Conservation (phyloP, 2,888 invertebrate genomes). For the Balanococcus diminutus region DNA sequence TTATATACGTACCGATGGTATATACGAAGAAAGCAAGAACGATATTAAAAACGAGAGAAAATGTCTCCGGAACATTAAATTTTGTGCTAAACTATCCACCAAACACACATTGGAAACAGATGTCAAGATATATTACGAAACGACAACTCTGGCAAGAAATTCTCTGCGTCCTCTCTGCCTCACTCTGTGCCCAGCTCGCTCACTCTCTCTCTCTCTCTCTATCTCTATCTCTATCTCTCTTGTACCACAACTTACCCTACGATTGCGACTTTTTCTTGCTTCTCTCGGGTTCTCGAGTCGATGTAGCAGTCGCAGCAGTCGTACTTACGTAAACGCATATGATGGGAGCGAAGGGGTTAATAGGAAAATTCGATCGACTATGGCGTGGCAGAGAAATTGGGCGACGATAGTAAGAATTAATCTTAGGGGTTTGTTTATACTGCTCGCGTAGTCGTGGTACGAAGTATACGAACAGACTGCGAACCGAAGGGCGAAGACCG, state of each 20-base stretch:
- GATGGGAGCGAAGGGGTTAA: neutral
- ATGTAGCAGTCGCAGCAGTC: neutral
- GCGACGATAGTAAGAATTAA: constrained; percentile 20
- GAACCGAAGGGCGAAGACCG: neutral
- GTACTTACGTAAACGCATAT: neutral
- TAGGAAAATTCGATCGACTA: constrained; percentile 13
- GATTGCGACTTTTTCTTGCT: neutral
- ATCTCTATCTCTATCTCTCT: neutral
- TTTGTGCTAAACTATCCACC: constrained; percentile 21
- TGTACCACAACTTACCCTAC: too few species aligned
- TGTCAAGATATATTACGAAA: constrained; percentile 40
- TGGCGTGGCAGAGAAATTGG: neutral
- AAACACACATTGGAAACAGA: constrained; percentile 40
- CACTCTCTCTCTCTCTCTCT: neutral
- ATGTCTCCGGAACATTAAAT: constrained; percentile 35
- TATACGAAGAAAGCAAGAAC: neutral
- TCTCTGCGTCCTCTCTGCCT: neutral
- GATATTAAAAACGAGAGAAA: constrained; percentile 41
- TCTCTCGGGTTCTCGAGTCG: neutral
- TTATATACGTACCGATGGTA: too few species aligned
- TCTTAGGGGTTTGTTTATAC: constrained; percentile 15
- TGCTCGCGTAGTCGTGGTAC: too few species aligned
- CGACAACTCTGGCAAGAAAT: constrained; percentile 31
- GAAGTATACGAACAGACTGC: too few species aligned
- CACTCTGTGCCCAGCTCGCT: neutral